Evolutionary conservation across 2,113 vertebrate species (phyloP).

Genomic region (Calyptommatus sinebrachiatus): DNA sequence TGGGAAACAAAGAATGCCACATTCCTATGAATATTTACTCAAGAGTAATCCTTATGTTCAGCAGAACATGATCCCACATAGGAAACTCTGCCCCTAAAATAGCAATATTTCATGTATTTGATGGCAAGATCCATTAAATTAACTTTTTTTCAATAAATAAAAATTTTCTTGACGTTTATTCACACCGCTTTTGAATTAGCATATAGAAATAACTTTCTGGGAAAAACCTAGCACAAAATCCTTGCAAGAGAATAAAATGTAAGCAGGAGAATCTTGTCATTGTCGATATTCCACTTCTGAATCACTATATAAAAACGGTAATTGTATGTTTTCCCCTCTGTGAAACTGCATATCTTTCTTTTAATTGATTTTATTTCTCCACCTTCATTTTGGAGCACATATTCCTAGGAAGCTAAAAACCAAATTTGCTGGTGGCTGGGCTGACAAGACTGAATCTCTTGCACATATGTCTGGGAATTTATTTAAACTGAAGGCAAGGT

Average conservation of each 20-base stretch:
- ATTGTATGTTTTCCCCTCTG: neutral
- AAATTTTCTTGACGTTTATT: neutral
- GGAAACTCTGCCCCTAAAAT: neutral
- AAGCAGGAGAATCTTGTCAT: neutral
- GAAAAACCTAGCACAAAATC: neutral
- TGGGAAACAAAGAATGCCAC: neutral
- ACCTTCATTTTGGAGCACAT: neutral
- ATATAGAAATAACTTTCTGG: neutral
- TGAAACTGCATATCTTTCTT: neutral
- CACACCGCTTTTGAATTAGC: too few species aligned
- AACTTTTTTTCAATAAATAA: neutral
- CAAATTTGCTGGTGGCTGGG: neutral
- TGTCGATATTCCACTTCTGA: neutral
- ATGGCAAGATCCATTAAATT: neutral
- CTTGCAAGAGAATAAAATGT: neutral
- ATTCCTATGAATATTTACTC: neutral
- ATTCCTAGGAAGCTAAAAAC: neutral
- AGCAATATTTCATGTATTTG: neutral
- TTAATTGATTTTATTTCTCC: neutral
- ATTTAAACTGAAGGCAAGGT: rapidly evolving
- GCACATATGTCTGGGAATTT: neutral
- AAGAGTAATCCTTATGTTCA: neutral
- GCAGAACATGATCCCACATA: neutral
- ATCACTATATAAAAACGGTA: neutral
- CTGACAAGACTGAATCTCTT: neutral